Conservation (phyloP, 2,888 invertebrate species). For the Hesperia comma region DNA sequence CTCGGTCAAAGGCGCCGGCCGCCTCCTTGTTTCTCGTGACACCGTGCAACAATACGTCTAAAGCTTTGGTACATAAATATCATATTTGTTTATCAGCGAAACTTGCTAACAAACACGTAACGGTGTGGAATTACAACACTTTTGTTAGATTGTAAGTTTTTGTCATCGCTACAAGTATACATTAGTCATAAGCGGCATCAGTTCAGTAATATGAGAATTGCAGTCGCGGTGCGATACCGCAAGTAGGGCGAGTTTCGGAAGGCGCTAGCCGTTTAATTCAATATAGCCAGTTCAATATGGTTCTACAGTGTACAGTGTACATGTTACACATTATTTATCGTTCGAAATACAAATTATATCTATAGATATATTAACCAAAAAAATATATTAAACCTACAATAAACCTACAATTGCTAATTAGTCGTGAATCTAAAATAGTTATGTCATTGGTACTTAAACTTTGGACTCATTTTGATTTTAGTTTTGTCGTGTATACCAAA, state of each 20-base stretch:
- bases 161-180: slow-evolving; percentile 70
- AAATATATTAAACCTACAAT: too few relatives aligned
- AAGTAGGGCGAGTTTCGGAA: slow-evolving; percentile 28
- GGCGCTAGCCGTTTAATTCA: slow-evolving; percentile 17
- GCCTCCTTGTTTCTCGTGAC: slow-evolving; percentile 48
- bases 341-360: too few relatives aligned
- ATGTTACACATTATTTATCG: neutral
- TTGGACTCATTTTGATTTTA: too few relatives aligned
- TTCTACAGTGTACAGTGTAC: neutral
- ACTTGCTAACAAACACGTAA: slow-evolving; percentile 65
- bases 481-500: too few relatives aligned
- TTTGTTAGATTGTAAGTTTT: slow-evolving; percentile 78
- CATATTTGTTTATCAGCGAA: slow-evolving; percentile 32
- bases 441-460: too few relatives aligned
- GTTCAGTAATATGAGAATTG: slow-evolving; percentile 31
- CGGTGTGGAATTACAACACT: slow-evolving; percentile 80
- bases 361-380: too few relatives aligned
- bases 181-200: slow-evolving; percentile 63
- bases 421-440: too few relatives aligned
- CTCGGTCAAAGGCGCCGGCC: slow-evolving; percentile 78
- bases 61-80: slow-evolving; percentile 43
- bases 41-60: slow-evolving; percentile 48
- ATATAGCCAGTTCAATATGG: neutral
- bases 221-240: slow-evolving; percentile 37
- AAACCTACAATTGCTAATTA: too few relatives aligned